phyloP scores from a whole-genome alignment of 2,113 vertebrate species.

The Zonotrichia leucophrys region DNA sequence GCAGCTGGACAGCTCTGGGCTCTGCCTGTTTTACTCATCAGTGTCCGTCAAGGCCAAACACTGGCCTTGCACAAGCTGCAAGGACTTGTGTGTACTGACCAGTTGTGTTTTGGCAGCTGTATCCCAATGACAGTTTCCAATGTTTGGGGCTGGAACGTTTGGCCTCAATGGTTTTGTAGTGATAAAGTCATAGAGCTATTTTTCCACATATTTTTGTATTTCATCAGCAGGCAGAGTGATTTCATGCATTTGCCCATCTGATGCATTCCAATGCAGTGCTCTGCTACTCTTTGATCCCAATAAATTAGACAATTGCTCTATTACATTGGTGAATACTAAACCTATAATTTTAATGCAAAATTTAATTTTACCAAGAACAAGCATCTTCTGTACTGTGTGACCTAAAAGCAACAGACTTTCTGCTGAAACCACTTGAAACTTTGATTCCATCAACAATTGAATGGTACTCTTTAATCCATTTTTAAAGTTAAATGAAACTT shows the following conservation, averaged over 20 bases:
- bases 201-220: not conserved
- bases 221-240: not conserved
- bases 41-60: rapidly evolving
- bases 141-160: not conserved
- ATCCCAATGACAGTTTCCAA: rapidly evolving
- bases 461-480: not conserved
- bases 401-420: not conserved
- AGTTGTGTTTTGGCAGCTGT: not conserved
- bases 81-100: not conserved
- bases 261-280: not conserved
- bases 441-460: not conserved
- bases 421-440: not conserved
- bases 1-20: not conserved
- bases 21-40: not conserved
- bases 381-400: not conserved
- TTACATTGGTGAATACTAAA: not conserved
- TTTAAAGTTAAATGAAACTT: not conserved
- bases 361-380: not conserved
- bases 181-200: not conserved
- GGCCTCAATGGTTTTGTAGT: not conserved
- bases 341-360: not conserved
- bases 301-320: not conserved
- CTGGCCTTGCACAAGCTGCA: not conserved
- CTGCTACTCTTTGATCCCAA: not conserved
- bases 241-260: not conserved